Conservation (phyloP, 2,113 vertebrate species). For the Dascyllus trimaculatus region DNA sequence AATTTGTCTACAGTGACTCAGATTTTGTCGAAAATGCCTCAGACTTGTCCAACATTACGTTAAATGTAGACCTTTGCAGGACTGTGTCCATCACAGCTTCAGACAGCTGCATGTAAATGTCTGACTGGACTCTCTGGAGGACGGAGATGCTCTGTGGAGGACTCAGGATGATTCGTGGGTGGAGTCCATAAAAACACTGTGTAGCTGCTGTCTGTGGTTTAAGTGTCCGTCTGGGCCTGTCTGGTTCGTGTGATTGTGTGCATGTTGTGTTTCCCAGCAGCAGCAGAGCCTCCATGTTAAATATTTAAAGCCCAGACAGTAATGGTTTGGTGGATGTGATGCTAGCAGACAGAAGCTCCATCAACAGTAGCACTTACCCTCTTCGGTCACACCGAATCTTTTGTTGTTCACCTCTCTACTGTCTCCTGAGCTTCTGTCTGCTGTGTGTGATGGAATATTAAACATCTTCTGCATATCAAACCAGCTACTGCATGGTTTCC, state of each 20-base stretch:
- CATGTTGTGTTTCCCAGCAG: background rate
- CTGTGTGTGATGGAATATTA: slow-evolving; percentile 33
- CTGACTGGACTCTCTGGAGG: background rate
- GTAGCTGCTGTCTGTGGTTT: slow-evolving; percentile 59
- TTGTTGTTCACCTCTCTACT: slow-evolving; percentile 21
- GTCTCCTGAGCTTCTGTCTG: background rate
- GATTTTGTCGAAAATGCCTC: too few relatives aligned
- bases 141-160: too few relatives aligned
- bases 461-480: slow-evolving; percentile 31
- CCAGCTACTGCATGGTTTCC: background rate
- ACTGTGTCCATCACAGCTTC: too few relatives aligned
- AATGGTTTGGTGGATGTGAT: slow-evolving; percentile 67
- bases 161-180: slow-evolving; percentile 33
- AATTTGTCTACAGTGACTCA: too few relatives aligned
- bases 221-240: slow-evolving; percentile 65
- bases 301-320: slow-evolving; percentile 82
- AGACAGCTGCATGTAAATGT: too few relatives aligned
- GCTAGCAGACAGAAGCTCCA: slow-evolving; percentile 21
- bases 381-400: slow-evolving; percentile 3
- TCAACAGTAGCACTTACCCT: background rate
- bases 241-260: slow-evolving; percentile 35
- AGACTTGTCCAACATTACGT: too few relatives aligned
- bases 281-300: slow-evolving; percentile 58
- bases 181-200: slow-evolving; percentile 49
- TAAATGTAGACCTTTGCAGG: too few relatives aligned